A percentile compares a stretch with the other conserved stretches of the same genome.
These are phyloP conservation scores for Patiria miniata DNA, from an alignment of 35 echinoderm and acorn worm species.

Conservation along the genomic window DNA sequence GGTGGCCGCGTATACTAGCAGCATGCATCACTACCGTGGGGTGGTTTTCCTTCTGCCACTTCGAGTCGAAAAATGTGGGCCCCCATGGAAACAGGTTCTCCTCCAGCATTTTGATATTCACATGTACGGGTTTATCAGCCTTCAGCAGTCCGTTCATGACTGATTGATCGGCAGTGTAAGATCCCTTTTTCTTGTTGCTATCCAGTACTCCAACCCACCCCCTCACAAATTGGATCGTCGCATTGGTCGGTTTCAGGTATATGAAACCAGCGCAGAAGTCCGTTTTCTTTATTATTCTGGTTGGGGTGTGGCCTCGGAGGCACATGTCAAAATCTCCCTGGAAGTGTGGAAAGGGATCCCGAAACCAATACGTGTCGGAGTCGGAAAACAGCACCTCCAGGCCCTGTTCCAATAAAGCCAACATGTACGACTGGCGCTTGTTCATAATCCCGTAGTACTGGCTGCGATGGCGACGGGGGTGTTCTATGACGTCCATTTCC, in stretches of 20 bases:
- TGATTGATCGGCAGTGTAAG: background rate
- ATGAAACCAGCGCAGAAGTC: conserved; percentile 73
- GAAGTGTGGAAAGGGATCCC: conserved; percentile 70
- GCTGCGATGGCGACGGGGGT: too few species aligned
- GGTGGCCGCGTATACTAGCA: too few species aligned
- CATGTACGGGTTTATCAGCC: too few species aligned
- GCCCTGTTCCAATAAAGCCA: too few species aligned
- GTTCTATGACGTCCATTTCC: too few species aligned
- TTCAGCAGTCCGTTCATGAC: background rate
- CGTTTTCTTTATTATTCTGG: conserved; percentile 31
- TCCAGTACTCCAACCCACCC: conserved; percentile 42
- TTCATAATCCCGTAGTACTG: conserved; percentile 72
- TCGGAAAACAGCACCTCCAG: too few species aligned
- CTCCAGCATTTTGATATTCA: background rate
- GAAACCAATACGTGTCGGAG: conserved; percentile 66
- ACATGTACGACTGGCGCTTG: conserved; percentile 77
- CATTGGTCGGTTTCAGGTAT: too few species aligned
- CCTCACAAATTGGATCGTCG: conserved; percentile 52
- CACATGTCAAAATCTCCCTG: conserved; percentile 71
- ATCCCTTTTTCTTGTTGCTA: background rate
- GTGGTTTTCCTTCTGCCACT: background rate
- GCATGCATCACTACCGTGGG: too few species aligned
- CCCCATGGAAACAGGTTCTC: background rate
- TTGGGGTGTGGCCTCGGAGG: conserved; percentile 40
- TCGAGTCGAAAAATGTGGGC: background rate